Evolutionary conservation across 2,888 invertebrate species (phyloP), one percentile per base, ranked within the genome.

Genomic region (Clanis bilineata): DNA sequence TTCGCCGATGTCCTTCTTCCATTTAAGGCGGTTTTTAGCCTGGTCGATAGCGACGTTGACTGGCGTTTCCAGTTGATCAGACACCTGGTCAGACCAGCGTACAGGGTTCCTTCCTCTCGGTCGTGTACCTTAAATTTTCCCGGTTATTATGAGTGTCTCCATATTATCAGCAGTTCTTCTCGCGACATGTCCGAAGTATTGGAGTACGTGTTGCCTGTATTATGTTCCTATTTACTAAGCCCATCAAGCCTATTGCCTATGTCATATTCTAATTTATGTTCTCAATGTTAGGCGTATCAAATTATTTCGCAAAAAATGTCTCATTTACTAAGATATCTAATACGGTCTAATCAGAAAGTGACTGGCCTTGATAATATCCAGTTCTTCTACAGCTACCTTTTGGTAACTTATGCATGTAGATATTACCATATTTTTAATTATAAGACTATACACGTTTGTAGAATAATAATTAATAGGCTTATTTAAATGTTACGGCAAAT

Each of bases 301-400:
- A 10, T 51, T 32, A 32, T 28, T 51, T 32, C 10, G 32, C 32
- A 51, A 51, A 51, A 28, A 51, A 32, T 51, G 51, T 10, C 28
- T 51, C 32, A 51, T 51, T 32, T 32, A 51, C 32, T 12, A 18
- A 47, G 18, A 28, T 28, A 51, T 18, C 28, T 51, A 51, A 51
- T 18, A 51, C 18, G 10, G 21, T 51, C 15, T 32, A 32, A 32
- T 32, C 51, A 28, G 51, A 51, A 51, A 51, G 51, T 51, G 10
- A 28, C 51, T 51, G 32, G 47, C 47, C 47, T 47, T 47, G 15
- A 28, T 25, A 28, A 23, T 6, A 62, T 60, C 64, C 60, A 22
- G 7, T 56, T 47, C 9, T 25, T 25, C 25, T 28, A 47, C 28
- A 7, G 3, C 23, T 47, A 28, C 7, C 23, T 51, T 51, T 28